These are phyloP conservation scores for Zaprionus davidi DNA, from an alignment of 1,140 invertebrate genomes.

Conservation along the genomic window DNA sequence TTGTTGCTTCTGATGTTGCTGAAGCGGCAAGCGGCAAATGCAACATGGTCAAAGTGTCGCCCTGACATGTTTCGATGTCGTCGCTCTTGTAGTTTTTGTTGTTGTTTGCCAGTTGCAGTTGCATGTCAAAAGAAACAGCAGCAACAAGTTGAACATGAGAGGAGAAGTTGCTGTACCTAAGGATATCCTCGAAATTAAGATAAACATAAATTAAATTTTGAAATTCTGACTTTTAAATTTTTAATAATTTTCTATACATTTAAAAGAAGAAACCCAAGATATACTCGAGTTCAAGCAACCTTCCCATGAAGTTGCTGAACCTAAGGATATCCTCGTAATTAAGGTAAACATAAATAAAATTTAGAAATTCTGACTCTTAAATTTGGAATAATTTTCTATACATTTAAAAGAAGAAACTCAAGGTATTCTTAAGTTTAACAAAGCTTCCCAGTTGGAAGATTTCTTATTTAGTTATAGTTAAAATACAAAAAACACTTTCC, in stretches of 20 bases:
- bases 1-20: conserved; percentile 47
- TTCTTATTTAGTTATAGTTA: not conserved
- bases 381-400: too few species aligned
- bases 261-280: too few species aligned
- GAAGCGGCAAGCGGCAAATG: conserved; percentile 45
- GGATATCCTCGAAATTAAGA: conserved; percentile 21
- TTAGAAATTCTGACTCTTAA: too few species aligned
- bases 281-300: not conserved
- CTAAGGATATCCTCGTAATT: conserved; percentile 18
- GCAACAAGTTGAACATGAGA: not conserved
- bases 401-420: too few species aligned
- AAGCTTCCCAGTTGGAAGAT: conserved; percentile 1
- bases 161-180: not conserved
- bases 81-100: conserved; percentile 27
- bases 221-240: too few species aligned
- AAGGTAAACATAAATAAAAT: not conserved
- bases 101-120: conserved; percentile 7
- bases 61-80: conserved; percentile 61
- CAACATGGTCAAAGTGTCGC: conserved; percentile 77
- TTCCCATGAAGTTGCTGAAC: not conserved
- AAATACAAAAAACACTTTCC: conserved; percentile 71
- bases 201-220: not conserved
- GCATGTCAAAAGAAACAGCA: conserved; percentile 15
- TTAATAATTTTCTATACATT: too few species aligned
- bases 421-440: not conserved